Evolutionary conservation across 2,888 invertebrate genomes (phyloP).

Genomic region (Axea sp.): DNA sequence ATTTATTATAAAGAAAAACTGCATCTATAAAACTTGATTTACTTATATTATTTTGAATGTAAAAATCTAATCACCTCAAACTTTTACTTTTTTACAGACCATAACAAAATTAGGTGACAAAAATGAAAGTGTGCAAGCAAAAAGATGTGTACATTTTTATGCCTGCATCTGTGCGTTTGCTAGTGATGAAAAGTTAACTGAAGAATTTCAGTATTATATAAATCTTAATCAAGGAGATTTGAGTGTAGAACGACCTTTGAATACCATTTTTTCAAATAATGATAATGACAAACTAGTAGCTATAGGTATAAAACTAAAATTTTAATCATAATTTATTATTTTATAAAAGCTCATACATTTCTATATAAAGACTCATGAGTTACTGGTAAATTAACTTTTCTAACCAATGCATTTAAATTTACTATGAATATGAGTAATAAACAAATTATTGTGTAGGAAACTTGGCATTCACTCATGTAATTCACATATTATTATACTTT

Average conservation of each 20-base stretch:
- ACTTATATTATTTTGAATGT: too few species aligned
- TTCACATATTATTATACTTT: too few species aligned
- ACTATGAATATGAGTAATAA: too few species aligned
- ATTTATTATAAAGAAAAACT: too few species aligned
- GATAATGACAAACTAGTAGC: conserved; percentile 74
- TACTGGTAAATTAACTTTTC: too few species aligned
- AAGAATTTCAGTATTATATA: conserved; percentile 83
- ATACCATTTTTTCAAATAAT: conserved; percentile 66
- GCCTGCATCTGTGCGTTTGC: conserved; percentile 86
- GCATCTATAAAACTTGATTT: neutral
- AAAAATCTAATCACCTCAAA: too few species aligned
- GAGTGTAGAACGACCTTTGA: conserved; percentile 67
- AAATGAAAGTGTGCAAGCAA: conserved; percentile 65
- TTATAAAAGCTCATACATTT: too few species aligned
- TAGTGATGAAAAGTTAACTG: conserved; percentile 82
- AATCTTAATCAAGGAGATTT: conserved; percentile 79
- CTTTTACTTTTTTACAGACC: conserved; percentile 49
- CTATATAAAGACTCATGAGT: too few species aligned
- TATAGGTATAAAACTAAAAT: conserved; percentile 68
- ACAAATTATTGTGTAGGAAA: too few species aligned
- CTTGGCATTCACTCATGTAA: too few species aligned
- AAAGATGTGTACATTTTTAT: conserved; percentile 85
- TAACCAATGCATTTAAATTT: too few species aligned
- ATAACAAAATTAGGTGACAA: conserved; percentile 68
- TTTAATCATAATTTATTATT: conserved; percentile 1